Percentiles rank a stretch among this genome's conserved stretches.
These are phyloP conservation scores for Nesidiocoris tenuis DNA, from an alignment of 2,888 invertebrate species.

Conservation along the genomic window DNA sequence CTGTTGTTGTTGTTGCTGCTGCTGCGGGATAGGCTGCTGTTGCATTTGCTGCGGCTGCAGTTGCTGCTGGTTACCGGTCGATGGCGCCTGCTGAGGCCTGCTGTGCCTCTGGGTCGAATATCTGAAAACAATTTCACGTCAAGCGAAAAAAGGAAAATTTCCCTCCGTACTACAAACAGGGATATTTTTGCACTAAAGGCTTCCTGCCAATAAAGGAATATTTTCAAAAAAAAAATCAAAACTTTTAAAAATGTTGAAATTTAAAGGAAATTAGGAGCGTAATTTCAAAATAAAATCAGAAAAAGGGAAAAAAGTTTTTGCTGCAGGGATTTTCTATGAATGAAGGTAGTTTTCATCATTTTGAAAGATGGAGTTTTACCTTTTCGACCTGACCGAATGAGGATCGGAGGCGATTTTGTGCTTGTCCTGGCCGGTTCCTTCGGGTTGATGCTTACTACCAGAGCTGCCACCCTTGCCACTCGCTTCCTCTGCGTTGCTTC, in stretches of 20 bases:
- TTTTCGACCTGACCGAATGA: conserved; percentile 17
- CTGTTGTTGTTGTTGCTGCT: neutral
- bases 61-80: neutral
- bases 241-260: no score
- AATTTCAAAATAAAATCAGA: no score
- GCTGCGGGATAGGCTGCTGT: neutral
- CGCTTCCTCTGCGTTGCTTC: neutral
- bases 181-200: no score
- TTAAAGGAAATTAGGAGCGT: no score
- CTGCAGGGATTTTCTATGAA: no score
- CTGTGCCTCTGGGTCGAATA: conserved; percentile 38
- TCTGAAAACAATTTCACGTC: neutral
- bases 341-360: no score
- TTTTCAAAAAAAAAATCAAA: no score
- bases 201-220: no score
- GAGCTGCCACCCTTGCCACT: neutral
- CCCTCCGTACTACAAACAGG: no score
- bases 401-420: conserved; percentile 1
- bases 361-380: no score
- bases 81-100: neutral
- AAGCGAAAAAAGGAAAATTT: neutral
- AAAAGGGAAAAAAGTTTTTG: no score
- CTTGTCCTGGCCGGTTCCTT: neutral
- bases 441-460: neutral
- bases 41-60: neutral